phyloP scores from a whole-genome alignment of 1,140 invertebrate species.

The Papilio machaon region DNA sequence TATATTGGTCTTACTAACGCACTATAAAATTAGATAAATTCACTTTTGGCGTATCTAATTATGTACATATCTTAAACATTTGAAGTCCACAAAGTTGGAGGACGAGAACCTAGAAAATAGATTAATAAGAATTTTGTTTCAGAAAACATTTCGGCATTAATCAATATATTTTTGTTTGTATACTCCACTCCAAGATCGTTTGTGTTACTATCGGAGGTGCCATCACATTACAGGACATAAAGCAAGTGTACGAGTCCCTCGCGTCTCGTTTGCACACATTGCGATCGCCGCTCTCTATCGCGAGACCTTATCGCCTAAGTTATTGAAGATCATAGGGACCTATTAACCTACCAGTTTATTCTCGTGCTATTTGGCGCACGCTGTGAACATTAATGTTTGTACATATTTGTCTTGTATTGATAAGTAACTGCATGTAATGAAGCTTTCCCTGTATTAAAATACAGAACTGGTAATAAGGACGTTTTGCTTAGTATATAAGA shows the following conservation, averaged over 20 bases:
- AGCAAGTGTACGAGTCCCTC: constrained; percentile 56
- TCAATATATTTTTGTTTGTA: constrained; percentile 18
- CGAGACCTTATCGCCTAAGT: constrained; percentile 59
- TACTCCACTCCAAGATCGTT: neutral
- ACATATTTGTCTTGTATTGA: neutral
- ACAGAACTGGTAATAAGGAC: too few species aligned
- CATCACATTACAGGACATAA: constrained; percentile 55
- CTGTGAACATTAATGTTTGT: constrained; percentile 4
- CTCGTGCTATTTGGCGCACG: constrained; percentile 46
- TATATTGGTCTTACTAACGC: too few species aligned
- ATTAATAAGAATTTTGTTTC: neutral
- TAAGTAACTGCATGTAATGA: too few species aligned
- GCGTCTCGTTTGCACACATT: constrained; percentile 48
- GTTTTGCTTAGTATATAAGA: too few species aligned
- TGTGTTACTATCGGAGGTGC: constrained; percentile 40
- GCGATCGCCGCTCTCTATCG: constrained; percentile 47
- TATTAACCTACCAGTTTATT: constrained; percentile 66
- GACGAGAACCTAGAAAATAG: neutral
- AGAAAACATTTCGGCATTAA: neutral
- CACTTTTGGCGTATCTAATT: too few species aligned
- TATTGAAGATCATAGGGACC: constrained; percentile 63
- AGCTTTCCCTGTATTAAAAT: too few species aligned
- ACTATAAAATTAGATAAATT: too few species aligned
- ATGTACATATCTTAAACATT: too few species aligned
- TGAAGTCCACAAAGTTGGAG: neutral